Conservation (phyloP, 2,113 vertebrate genomes). For the Montifringilla adamsi region DNA sequence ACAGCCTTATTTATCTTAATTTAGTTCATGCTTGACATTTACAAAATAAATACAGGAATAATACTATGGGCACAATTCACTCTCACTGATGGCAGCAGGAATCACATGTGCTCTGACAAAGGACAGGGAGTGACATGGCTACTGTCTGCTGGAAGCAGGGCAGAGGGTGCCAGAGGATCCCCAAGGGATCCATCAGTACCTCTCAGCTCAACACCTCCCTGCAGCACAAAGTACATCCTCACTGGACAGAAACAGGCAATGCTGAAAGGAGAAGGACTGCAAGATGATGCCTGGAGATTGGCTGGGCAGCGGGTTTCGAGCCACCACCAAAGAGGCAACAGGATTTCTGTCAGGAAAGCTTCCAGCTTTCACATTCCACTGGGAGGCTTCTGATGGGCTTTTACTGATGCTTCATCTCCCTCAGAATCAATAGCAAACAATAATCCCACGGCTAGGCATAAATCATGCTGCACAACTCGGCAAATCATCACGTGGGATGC, state of each 20-base stretch:
- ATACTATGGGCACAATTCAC: neutral
- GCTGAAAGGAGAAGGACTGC: neutral
- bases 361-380: neutral
- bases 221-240: neutral
- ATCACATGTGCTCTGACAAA: rapidly evolving
- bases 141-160: neutral
- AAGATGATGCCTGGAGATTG: neutral
- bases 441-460: neutral
- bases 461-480: neutral
- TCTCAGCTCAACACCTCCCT: neutral
- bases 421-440: slow-evolving; percentile 36
- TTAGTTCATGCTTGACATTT: slow-evolving; percentile 12
- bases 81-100: neutral
- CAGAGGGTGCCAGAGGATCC: neutral
- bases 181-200: neutral
- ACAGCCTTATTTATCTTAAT: slow-evolving; percentile 21
- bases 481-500: neutral
- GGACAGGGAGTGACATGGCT: neutral
- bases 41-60: slow-evolving; percentile 27
- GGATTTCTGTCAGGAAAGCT: neutral
- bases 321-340: neutral
- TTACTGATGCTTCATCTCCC: neutral
- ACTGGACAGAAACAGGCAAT: rapidly evolving
- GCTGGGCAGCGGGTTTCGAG: rapidly evolving
- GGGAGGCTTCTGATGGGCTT: neutral